These are phyloP conservation scores for Antheraea pernyi DNA, from an alignment of 1,140 invertebrate genomes.

Conservation along the genomic window DNA sequence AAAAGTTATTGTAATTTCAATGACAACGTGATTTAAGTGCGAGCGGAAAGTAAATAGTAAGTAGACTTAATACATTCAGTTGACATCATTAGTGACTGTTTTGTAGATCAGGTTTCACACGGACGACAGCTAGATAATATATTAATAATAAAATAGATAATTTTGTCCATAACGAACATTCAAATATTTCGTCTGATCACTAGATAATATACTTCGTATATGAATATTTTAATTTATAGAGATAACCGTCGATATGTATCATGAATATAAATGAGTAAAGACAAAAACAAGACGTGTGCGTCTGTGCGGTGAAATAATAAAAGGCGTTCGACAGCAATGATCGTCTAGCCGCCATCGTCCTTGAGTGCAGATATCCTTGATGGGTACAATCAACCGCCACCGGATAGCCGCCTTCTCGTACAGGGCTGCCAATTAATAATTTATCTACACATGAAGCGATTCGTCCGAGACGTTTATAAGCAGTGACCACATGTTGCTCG, in stretches of 20 bases:
- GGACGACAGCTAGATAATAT: too few species aligned
- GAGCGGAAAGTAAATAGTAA: too few species aligned
- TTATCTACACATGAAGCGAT: constrained; percentile 27
- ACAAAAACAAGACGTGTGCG: constrained; percentile 71
- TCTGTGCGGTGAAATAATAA: constrained; percentile 71
- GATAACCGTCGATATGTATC: constrained; percentile 71
- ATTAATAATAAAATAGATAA: too few species aligned
- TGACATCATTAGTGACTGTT: too few species aligned
- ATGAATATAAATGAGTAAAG: constrained; percentile 73
- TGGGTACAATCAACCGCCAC: constrained; percentile 78
- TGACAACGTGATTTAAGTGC: too few species aligned
- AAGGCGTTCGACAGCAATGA: constrained; percentile 59
- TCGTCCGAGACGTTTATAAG: constrained; percentile 5
- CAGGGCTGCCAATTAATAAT: constrained; percentile 67
- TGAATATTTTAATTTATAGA: constrained; percentile 70
- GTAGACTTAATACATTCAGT: too few species aligned
- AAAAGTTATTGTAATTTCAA: too few species aligned
- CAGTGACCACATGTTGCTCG: constrained; percentile 1
- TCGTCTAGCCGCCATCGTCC: constrained; percentile 70
- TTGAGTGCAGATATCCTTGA: constrained; percentile 77
- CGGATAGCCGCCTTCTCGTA: constrained; percentile 53
- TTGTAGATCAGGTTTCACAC: too few species aligned
- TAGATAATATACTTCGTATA: constrained; percentile 20
- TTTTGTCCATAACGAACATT: neutral
- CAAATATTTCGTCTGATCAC: neutral